Percentiles rank a stretch among this genome's conserved stretches.
Evolutionary conservation across 2,888 invertebrate genomes (phyloP).

Genomic region (Petrophora chlorosata): DNA sequence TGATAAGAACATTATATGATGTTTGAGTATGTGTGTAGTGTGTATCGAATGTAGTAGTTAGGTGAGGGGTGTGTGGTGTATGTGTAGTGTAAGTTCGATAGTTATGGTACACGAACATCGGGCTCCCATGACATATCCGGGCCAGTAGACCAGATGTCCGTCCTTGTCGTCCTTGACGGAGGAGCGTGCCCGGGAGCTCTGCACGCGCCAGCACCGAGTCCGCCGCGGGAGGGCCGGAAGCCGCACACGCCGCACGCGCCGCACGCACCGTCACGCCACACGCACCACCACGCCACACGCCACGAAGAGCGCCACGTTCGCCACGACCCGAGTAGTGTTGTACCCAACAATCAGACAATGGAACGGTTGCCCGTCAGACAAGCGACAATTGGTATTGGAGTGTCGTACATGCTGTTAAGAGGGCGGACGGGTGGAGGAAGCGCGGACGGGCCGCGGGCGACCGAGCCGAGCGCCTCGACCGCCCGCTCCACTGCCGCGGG

Average conservation of each 20-base stretch:
- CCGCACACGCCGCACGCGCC: slow-evolving; percentile 42
- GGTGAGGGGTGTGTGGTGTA: slow-evolving; percentile 36
- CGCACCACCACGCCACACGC: slow-evolving; percentile 54
- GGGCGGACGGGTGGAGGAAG: slow-evolving; percentile 69
- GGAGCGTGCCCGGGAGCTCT: slow-evolving; percentile 93
- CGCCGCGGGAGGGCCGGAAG: slow-evolving; percentile 36
- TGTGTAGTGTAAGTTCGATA: slow-evolving; percentile 51
- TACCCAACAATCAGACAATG: slow-evolving; percentile 85
- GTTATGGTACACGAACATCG: slow-evolving; percentile 97
- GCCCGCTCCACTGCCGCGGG: slow-evolving; percentile 53
- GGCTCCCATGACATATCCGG: slow-evolving; percentile 99
- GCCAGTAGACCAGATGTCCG: slow-evolving; percentile 99
- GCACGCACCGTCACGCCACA: slow-evolving; percentile 32
- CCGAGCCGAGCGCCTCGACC: slow-evolving; percentile 50
- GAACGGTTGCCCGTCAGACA: slow-evolving; percentile 85
- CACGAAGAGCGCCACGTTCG: slow-evolving; percentile 80
- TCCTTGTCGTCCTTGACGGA: slow-evolving; percentile 99
- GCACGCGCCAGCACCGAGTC: slow-evolving; percentile 65
- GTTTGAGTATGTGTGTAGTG: slow-evolving; percentile 30
- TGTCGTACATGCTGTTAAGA: slow-evolving; percentile 81
- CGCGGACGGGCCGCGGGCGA: slow-evolving; percentile 54
- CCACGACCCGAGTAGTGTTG: slow-evolving; percentile 84
- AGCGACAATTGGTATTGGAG: slow-evolving; percentile 82
- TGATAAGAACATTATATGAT: slow-evolving; percentile 9
- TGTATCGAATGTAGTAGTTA: slow-evolving; percentile 31